Conservation (phyloP, 1,140 invertebrate genomes). For the Varroa destructor region DNA sequence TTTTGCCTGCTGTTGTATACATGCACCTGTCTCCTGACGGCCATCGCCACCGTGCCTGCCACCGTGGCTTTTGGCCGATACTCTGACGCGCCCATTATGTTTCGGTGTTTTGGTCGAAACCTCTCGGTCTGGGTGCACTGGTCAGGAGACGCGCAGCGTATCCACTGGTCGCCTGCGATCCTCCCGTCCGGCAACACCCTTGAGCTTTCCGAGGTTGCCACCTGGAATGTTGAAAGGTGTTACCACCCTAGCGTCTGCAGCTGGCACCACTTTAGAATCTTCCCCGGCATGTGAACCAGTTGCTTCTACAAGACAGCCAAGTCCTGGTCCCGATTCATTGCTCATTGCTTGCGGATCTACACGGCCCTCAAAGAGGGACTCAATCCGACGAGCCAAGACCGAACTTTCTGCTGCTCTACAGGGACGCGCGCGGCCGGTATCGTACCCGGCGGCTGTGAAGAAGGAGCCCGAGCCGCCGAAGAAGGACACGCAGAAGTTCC, state of each 20-base stretch:
- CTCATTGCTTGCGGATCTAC: not conserved
- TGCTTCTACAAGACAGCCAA: too few species aligned
- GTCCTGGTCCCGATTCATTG: too few species aligned
- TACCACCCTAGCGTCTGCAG: too few species aligned
- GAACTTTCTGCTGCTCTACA: slow-evolving; percentile 12
- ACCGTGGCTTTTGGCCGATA: too few species aligned
- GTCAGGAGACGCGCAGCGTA: slow-evolving; percentile 10
- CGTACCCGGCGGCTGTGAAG: slow-evolving; percentile 18
- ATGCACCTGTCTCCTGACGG: too few species aligned
- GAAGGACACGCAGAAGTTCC: slow-evolving; percentile 26
- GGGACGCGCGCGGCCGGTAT: slow-evolving; percentile 23
- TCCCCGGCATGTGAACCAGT: too few species aligned
- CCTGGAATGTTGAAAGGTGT: not conserved
- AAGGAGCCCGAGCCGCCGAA: slow-evolving; percentile 27
- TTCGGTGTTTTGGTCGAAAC: too few species aligned
- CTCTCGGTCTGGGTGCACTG: too few species aligned
- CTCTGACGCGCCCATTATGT: too few species aligned
- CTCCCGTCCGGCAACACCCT: not conserved
- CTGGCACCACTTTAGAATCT: too few species aligned
- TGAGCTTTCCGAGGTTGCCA: slow-evolving; percentile 1
- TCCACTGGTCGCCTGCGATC: slow-evolving; percentile 8
- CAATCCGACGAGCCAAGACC: slow-evolving; percentile 24
- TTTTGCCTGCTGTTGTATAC: too few species aligned
- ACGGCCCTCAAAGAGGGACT: slow-evolving; percentile 11
- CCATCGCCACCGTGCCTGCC: too few species aligned